Evolutionary conservation across 2,888 invertebrate genomes (phyloP), one percentile per base, ranked within the genome.

Genomic region (Ypsolopha sequella): DNA sequence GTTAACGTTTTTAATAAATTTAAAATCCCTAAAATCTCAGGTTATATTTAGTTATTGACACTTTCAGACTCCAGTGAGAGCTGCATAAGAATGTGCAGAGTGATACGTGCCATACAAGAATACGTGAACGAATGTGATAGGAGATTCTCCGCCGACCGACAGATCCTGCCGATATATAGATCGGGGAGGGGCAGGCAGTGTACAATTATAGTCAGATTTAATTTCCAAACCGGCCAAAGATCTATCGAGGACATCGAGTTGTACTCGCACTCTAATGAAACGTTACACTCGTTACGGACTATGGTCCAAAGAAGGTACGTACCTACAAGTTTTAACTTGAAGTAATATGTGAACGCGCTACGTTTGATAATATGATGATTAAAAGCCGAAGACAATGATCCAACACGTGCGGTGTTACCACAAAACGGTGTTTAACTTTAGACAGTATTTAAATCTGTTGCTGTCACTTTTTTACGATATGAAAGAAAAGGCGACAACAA

Each of bases 51-150:
- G n/a, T 34, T n/a, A 48, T 10, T n/a, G n/a, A 48, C 8, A 8
- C 7, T 38, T 41, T 41, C 66, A 87, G 87, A 84, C 66, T 70
- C 73, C 51, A 67, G 73, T 7, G 80, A 80, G 60, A 73, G 66
- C 61, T 87, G 86, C 70, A 80, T 81, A 56, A 78, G 95, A 77
- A 96, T 98, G 93, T 95, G 95, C 76, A 91, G 98, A 60, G 94
- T 98, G 52, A 91, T 98, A 78, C 94, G 95, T 80, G 97, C 98
- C 67, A 89, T 98, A 67, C 94, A 95, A 74, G 98, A 98, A 84
- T 98, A 98, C 75, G 92, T 98, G 56, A 94, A 93, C 64, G 97
- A 98, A 84, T 98, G 97, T 87, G 98, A 98, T 88, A 91, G 92
- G 63, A 91, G 92, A 58, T 96, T 93, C 80, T 90, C 92, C 48